phyloP scores from a whole-genome alignment of 1,140 invertebrate species.

The Heliconius hewitsoni region DNA sequence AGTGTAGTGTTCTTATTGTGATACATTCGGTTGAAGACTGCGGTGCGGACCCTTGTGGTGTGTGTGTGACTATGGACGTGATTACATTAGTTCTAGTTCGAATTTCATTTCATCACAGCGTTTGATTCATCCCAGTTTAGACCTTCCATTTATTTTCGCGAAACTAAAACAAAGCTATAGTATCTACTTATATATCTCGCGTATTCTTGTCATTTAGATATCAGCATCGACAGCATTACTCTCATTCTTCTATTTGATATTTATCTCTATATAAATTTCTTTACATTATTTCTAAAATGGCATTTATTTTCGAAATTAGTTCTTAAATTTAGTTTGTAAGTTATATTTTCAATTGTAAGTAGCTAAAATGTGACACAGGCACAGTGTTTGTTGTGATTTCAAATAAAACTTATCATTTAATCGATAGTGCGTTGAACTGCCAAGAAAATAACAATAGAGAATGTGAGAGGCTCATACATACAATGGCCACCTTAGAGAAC shows the following conservation, averaged over 20 bases:
- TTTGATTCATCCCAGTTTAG: conserved; percentile 27
- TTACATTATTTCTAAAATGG: conserved; percentile 44
- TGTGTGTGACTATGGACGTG: conserved; percentile 69
- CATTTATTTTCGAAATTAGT: conserved; percentile 61
- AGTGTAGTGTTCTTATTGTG: conserved; percentile 66
- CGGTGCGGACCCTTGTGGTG: conserved; percentile 65
- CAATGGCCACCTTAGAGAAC: conserved; percentile 27
- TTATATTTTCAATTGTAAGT: conserved; percentile 49
- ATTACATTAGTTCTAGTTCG: conserved; percentile 48
- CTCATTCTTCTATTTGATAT: background rate
- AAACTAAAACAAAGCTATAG: conserved; percentile 13
- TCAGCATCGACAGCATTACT: background rate
- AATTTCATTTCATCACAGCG: conserved; percentile 39
- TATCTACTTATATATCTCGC: conserved; percentile 36
- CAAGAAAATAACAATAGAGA: conserved; percentile 42
- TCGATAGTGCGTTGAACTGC: conserved; percentile 32
- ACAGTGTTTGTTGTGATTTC: conserved; percentile 39
- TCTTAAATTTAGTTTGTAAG: conserved; percentile 49
- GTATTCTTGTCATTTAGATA: conserved; percentile 26
- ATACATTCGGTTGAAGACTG: conserved; percentile 74
- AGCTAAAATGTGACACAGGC: conserved; percentile 47
- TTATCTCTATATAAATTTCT: conserved; percentile 14
- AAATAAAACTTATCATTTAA: conserved; percentile 36
- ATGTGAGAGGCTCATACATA: conserved; percentile 33
- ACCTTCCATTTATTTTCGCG: conserved; percentile 10